Evolutionary conservation across 2,113 vertebrate genomes (phyloP), one percentile per base, ranked within the genome.

Genomic region (Polyodon spathula): DNA sequence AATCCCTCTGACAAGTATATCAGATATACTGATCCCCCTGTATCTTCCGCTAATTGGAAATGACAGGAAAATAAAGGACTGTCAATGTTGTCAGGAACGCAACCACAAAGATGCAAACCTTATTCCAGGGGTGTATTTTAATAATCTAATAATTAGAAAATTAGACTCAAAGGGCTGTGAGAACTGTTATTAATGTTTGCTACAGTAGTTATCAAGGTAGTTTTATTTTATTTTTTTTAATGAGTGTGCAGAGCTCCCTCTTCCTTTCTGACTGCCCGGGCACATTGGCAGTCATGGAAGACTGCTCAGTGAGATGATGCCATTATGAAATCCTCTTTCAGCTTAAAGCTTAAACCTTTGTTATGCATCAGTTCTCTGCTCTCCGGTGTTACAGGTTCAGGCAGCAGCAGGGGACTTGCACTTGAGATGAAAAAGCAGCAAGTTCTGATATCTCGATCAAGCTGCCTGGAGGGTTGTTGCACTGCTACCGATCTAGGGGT

Each of bases 1-100:
- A 76, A 58, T 54, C 74, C 72, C 73, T 80, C 74, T 86, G 86
- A 84, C 80, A 86, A 86, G 81, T 89, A 87, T 88, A 87, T 88
- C 83, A 85, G 82, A 80, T 81, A 78, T 69, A 85, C 79, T 79
- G 80, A 87, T 85, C 78, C 76, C 76, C 60, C 81, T 53, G 67
- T 68, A 70, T 71, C 77, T 70, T 73, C 65, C 48, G 55, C 46
- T 84, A 79, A 84, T 73, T 78, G 79, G 77, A 85, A 81, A 74
- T 79, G 85, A 86, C 81, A 84, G 75, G 74, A 64, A 63, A 68
- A 78, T 78, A 84, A 85, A 86, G 74, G 78, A 73, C 62, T 62
- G 73, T 77, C 76, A 78, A 60, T 15, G 66, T 38, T 67, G 68
- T 63, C 71, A 57, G 65, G 66, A 63, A 66, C 37, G 61, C 71